Percentiles rank a stretch among this genome's conserved stretches.
phyloP scores from a whole-genome alignment of 2,113 vertebrate genomes.

The Bettongia penicillata region DNA sequence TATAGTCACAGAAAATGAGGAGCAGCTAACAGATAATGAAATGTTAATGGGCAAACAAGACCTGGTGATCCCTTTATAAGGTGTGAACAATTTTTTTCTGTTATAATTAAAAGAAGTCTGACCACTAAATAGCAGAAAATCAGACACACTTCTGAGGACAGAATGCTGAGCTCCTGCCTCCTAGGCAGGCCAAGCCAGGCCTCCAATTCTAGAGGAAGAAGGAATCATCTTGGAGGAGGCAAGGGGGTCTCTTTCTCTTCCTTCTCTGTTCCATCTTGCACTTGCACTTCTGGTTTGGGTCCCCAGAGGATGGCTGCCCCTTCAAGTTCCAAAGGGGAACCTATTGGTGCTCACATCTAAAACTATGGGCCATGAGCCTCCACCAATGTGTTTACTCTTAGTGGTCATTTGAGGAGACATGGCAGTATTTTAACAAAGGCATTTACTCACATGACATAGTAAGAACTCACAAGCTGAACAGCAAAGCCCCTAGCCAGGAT shows the following conservation, averaged over 20 bases:
- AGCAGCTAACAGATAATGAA: neutral
- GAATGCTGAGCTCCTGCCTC: neutral
- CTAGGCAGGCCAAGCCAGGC: neutral
- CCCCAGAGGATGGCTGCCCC: neutral
- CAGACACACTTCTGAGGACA: neutral
- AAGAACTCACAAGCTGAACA: constrained; percentile 4
- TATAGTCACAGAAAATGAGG: neutral
- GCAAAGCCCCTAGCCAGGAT: neutral
- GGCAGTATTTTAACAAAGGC: neutral
- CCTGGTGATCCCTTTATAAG: neutral
- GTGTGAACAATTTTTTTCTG: neutral
- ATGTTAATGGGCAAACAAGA: neutral
- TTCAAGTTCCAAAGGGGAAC: no score
- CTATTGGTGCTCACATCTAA: neutral
- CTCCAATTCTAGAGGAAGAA: no score
- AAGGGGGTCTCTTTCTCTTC: neutral
- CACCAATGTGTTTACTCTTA: no score
- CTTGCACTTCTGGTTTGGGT: neutral
- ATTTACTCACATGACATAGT: neutral
- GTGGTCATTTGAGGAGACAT: neutral
- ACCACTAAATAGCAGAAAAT: neutral
- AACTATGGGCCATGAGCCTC: neutral
- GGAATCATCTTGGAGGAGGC: neutral
- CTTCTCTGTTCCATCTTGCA: neutral
- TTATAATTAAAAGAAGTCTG: neutral